Base-by-base conservation (phyloP, 2,888 invertebrate species). In the Apodemia duryi region DNA sequence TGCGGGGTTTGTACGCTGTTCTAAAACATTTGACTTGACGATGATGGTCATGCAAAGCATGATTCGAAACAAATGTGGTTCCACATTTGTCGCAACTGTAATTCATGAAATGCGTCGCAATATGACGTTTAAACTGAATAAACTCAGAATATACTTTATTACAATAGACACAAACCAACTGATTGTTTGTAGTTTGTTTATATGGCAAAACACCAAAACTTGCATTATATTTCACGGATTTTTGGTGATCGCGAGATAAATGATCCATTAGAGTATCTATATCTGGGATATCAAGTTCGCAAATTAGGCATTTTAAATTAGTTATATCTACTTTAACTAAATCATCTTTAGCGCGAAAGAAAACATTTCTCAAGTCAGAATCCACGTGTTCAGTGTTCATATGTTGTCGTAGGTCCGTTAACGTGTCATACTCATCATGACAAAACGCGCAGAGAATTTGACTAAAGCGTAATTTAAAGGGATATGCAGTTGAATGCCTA, bases 391-490 rank as follows among this genome's bases (percentile, higher is more conserved):
- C 84, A 0, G 74, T 74, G 74, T 79, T 81, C 84, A 87, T 86
- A 65, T 91, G 91, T 54, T 76, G 77, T 67, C 88, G 78, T 11
- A 91, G 76, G 63, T 82, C 80, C 0, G 80, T 69, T 5, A 91
- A 73, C 2, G 81, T 76, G 61, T 82, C 83, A 69, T 78, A 87
- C 68, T 86, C 85, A 11, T 86, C 86, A 67, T 86, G 88, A 64
- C 91, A 91, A 70, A 86, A 88, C 0, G 86, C 84, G 71, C 91
- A 91, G 6, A 88, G 77, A 66, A 91, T 89, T 74, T 87, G 88
- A 72, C 83, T 86, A 70, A 87, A 88, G 13, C 90, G 79, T 54
- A 88, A 87, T 79, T 88, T 90, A 75, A 91, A 91, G 0, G 91
- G 90, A 68, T 83, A 87, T 35, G 91, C 91, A 52, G 86, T 85